phyloP scores from a whole-genome alignment of 2,113 vertebrate species.

The Meleagris gallopavo region DNA sequence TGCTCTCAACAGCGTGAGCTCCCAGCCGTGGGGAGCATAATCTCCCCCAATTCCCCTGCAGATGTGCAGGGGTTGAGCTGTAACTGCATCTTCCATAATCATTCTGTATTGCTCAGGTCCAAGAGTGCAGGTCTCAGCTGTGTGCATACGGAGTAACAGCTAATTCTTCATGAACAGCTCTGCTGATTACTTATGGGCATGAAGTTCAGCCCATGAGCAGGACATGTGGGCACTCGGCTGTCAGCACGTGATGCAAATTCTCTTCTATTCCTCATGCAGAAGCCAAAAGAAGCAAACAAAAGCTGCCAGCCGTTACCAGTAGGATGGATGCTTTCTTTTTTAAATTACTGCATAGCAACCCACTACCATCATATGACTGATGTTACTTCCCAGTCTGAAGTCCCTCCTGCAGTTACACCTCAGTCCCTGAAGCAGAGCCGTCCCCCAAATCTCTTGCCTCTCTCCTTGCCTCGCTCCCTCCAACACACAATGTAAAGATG shows the following conservation, averaged over 20 bases:
- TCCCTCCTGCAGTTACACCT: background rate
- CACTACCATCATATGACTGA: accelerated
- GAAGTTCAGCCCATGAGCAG: background rate
- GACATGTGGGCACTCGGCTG: background rate
- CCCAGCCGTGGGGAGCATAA: accelerated
- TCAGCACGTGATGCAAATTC: background rate
- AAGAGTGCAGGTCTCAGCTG: background rate
- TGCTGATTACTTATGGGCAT: background rate
- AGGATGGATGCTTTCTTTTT: background rate
- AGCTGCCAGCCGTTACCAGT: background rate
- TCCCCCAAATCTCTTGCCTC: accelerated
- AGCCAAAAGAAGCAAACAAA: background rate
- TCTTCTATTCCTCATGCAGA: background rate
- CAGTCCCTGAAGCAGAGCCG: background rate
- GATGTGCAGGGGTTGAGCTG: background rate
- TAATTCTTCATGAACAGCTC: background rate
- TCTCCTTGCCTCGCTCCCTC: background rate
- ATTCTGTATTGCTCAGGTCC: background rate
- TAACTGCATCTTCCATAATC: background rate
- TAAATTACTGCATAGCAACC: background rate
- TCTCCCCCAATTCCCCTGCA: background rate
- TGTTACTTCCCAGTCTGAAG: background rate
- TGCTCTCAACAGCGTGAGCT: accelerated
- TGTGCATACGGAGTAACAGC: background rate
- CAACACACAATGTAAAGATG: background rate